Base-by-base conservation (phyloP, 2,888 invertebrate genomes). In the Mimas tiliae region DNA sequence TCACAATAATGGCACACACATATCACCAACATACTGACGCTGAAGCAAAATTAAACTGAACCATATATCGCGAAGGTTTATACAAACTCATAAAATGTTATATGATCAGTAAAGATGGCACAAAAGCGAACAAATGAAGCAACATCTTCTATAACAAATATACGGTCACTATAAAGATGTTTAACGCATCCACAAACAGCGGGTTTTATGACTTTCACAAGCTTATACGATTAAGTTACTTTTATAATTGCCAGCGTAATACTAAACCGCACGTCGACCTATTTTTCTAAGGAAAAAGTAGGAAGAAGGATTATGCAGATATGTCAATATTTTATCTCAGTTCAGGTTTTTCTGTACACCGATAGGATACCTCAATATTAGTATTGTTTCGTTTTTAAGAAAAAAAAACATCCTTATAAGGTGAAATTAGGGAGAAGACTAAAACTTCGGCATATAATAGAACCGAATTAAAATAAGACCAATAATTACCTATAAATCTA, bases 111-210 rank as follows among this genome's bases (percentile, higher is more conserved):
- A 58, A 58, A 58, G 58, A 47, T 34, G 65, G 47, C 65, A 58
- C 55, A 34, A 67, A 66, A 52, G 62, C 51, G 62, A 64, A 64
- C 67, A 67, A 65, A 67, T 62, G 42, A 62, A 64, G 67, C 51
- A 67, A 63, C 45, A 52, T 63, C 33, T 66, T 52, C 66, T 63
- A 66, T 47, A 52, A 38, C 53, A 33, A 47, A 53, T 53, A 66
- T 52, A 47, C 45, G 48, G 52, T 33, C 63, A 51, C 47, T 63
- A 53, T 66, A 53, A 66, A 66, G 52, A 52, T 51, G 47, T 62
- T 66, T 64, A 51, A 51, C 19, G 51, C 63, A 38, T 64, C 51
- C 51, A 19, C 63, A 64, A 64, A 50, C 63, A 50, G 63, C 50
- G 19, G 11, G 38, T 64, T 64, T 62, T 64, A 58, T 34, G 58